Evolutionary conservation across 92 coral and sea anemone genomes (phyloP).

Genomic region (Pocillopora meandrina): DNA sequence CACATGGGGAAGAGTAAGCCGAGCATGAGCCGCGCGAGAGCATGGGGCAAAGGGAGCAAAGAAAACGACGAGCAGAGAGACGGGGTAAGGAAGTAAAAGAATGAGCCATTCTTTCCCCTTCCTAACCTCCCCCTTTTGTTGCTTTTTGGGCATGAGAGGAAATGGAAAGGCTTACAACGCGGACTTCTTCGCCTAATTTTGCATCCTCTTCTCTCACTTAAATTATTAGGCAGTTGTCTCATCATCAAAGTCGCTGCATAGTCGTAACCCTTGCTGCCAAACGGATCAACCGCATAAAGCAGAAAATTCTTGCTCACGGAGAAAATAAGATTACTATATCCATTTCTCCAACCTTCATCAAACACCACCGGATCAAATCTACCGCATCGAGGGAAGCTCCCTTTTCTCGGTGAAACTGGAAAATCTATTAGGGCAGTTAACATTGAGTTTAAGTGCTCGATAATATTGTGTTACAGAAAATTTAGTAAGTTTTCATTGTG

Average conservation of each 20-base stretch:
- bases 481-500: no score
- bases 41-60: no score
- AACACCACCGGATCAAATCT: background rate
- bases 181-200: no score
- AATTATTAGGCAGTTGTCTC: no score
- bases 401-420: background rate
- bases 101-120: no score
- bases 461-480: background rate
- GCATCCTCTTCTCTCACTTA: no score
- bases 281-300: background rate
- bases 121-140: no score
- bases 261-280: background rate
- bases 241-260: background rate
- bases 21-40: no score
- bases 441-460: background rate
- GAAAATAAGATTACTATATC: background rate
- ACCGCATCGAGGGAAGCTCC: background rate
- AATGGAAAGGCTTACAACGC: constrained; percentile 37
- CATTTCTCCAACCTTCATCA: background rate
- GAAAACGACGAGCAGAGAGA: no score
- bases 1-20: no score
- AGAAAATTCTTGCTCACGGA: background rate
- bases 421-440: background rate
- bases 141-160: constrained; percentile 21
- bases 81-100: no score